Conservation (phyloP, 2,113 vertebrate species). For the Penelope pileata region DNA sequence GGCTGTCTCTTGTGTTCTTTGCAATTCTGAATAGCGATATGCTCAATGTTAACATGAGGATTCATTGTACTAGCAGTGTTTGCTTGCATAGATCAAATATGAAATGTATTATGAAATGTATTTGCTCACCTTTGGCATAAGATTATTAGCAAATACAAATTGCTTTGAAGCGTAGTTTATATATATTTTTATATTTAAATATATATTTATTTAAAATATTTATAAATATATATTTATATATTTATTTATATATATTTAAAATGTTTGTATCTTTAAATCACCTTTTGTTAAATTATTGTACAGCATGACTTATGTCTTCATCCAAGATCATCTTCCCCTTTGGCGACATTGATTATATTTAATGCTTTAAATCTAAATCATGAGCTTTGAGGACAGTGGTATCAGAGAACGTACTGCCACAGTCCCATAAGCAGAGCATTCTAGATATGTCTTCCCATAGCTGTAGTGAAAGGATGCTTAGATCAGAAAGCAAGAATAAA, state of each 20-base stretch:
- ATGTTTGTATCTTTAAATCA: background rate
- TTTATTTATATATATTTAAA: no score
- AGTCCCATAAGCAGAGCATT: background rate
- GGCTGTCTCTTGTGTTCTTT: background rate
- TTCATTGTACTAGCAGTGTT: background rate
- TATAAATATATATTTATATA: no score
- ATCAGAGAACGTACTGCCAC: rapidly evolving
- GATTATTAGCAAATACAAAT: background rate
- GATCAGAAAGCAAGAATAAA: background rate
- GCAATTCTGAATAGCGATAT: background rate
- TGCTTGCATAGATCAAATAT: background rate
- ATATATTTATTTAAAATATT: background rate
- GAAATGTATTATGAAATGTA: background rate
- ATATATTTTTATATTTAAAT: background rate
- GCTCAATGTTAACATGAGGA: background rate
- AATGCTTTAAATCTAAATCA: background rate
- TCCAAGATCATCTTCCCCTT: background rate
- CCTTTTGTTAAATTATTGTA: background rate
- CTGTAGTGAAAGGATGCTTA: background rate
- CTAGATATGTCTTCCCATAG: background rate
- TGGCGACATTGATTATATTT: background rate
- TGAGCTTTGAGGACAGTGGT: background rate
- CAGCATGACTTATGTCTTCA: rapidly evolving
- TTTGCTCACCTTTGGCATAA: background rate
- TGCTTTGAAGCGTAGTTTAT: background rate